phyloP scores from a whole-genome alignment of 1,140 invertebrate genomes.

The Nephila pilipes region DNA sequence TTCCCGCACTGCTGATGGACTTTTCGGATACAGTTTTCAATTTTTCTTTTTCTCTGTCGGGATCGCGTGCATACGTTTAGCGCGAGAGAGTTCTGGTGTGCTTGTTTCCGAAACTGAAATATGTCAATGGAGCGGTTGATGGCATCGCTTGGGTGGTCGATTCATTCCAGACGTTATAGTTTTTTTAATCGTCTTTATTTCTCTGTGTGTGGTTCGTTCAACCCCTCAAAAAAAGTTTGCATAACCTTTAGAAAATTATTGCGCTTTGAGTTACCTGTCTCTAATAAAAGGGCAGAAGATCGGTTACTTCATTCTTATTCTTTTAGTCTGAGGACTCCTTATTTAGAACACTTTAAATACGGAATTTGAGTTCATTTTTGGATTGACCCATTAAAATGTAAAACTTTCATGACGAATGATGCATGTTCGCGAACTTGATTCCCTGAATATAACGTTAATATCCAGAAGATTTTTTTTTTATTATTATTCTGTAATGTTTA shows the following conservation, averaged over 20 bases:
- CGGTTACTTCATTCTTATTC: background rate
- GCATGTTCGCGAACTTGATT: too few species aligned
- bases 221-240: background rate
- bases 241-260: background rate
- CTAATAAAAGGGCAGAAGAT: background rate
- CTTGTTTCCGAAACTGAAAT: conserved; percentile 1
- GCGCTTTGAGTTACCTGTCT: background rate
- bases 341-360: background rate
- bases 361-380: background rate
- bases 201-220: background rate
- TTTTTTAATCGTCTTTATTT: too few species aligned
- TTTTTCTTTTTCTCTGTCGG: background rate
- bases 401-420: background rate
- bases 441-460: too few species aligned
- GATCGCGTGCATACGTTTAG: conserved; percentile 17
- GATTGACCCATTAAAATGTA: background rate
- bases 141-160: conserved; percentile 27
- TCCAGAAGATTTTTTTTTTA: too few species aligned
- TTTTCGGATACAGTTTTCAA: background rate
- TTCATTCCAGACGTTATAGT: background rate
- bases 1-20: background rate
- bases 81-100: background rate
- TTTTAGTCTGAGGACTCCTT: background rate
- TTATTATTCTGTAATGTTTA: too few species aligned
- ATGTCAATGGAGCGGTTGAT: conserved; percentile 18